These are phyloP conservation scores for Actias luna DNA, from an alignment of 2,888 invertebrate species.

Conservation along the genomic window DNA sequence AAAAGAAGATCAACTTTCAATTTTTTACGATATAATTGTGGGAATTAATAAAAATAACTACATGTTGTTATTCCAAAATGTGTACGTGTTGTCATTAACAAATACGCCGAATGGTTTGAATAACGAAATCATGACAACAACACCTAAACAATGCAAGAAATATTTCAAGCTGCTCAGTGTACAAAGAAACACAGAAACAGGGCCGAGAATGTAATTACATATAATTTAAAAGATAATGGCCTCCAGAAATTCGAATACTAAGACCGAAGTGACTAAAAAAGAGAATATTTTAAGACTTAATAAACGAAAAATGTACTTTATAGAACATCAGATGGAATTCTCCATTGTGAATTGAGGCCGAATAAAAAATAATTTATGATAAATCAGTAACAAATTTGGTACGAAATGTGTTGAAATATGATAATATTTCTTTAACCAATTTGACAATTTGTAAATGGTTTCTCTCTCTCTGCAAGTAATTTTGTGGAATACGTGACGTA, in stretches of 20 bases:
- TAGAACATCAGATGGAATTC: background rate
- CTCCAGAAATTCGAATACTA: background rate
- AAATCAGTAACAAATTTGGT: constrained; percentile 25
- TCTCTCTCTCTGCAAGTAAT: constrained; percentile 16
- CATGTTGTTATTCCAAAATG: no score
- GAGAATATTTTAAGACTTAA: background rate
- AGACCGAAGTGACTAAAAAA: background rate
- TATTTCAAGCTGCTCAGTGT: no score
- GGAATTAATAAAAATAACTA: no score
- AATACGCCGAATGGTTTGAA: no score
- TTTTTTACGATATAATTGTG: no score
- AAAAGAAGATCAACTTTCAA: no score
- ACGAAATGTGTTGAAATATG: constrained; percentile 23
- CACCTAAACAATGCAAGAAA: no score
- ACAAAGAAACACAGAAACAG: background rate
- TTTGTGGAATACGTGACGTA: constrained; percentile 20
- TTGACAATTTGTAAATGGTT: constrained; percentile 17
- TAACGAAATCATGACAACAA: no score
- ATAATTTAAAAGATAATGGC: background rate
- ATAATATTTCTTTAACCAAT: constrained; percentile 22
- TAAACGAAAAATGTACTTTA: background rate
- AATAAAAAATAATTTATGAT: constrained; percentile 9
- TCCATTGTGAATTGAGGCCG: background rate
- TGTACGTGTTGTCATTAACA: no score
- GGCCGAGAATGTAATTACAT: background rate